Evolutionary conservation across 2,113 vertebrate genomes (phyloP).

Genomic region (Nannospalax galili): DNA sequence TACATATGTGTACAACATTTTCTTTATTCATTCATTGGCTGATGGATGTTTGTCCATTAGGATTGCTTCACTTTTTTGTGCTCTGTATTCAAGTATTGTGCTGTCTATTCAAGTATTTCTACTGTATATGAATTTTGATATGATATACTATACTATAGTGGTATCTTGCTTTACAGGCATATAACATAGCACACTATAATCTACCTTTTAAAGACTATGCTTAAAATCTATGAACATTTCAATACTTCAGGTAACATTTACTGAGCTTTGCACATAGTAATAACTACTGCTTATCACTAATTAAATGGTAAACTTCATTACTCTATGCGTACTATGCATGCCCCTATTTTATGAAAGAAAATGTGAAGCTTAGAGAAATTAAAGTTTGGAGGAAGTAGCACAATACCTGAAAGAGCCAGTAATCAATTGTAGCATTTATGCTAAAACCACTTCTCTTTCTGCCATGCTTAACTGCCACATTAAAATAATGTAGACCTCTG

Average conservation of each 20-base stretch:
- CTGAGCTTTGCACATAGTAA: background rate
- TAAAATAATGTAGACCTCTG: background rate
- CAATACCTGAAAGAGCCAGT: background rate
- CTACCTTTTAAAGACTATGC: background rate
- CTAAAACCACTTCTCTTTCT: background rate
- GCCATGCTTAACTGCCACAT: background rate
- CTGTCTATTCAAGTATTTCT: background rate
- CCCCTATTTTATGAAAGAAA: background rate
- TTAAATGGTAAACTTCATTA: background rate
- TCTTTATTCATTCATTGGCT: background rate
- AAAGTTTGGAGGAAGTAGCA: background rate
- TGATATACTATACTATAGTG: background rate
- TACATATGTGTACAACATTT: background rate
- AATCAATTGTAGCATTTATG: background rate
- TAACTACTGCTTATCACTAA: background rate
- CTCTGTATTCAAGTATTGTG: no score
- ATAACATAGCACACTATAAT: background rate
- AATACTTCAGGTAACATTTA: background rate
- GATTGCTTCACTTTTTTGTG: no score
- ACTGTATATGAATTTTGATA: background rate
- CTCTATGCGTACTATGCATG: background rate
- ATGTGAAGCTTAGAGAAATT: background rate
- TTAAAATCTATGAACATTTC: constrained; percentile 15
- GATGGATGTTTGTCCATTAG: background rate
- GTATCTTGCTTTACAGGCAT: background rate